phyloP scores from a whole-genome alignment of 2,888 invertebrate species.

The Temnothorax unifasciatus region DNA sequence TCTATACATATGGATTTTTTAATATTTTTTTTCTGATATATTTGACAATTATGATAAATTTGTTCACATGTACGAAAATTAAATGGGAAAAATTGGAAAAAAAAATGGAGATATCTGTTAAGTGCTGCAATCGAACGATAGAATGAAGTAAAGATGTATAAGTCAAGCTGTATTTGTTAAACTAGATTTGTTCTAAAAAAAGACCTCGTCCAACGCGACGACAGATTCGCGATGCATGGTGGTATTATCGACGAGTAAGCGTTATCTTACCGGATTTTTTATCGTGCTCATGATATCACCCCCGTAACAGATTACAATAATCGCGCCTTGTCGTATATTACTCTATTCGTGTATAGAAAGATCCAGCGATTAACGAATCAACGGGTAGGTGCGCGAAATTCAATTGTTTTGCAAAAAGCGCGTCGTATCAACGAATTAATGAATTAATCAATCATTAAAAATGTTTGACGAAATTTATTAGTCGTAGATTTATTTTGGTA shows the following conservation, averaged over 20 bases:
- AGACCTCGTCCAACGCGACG: conserved; percentile 9
- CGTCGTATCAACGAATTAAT: not conserved
- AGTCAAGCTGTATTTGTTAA: not conserved
- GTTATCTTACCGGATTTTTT: conserved; percentile 72
- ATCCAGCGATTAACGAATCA: conserved; percentile 33
- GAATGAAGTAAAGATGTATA: not conserved
- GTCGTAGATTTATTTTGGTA: not conserved
- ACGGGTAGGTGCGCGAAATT: not conserved
- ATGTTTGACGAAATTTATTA: not conserved
- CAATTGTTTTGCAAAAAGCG: no score
- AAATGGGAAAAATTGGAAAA: not conserved
- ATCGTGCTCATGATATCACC: conserved; percentile 68
- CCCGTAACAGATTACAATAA: conserved; percentile 66
- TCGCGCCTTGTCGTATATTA: conserved; percentile 34
- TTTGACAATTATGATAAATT: not conserved
- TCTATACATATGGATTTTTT: not conserved
- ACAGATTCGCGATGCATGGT: conserved; percentile 33
- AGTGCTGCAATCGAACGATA: not conserved
- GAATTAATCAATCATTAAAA: not conserved
- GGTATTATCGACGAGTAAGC: conserved; percentile 70
- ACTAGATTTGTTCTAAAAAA: not conserved
- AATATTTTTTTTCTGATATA: not conserved
- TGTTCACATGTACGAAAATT: not conserved
- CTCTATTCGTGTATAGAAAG: not conserved
- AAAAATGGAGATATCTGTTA: not conserved